Conservation (phyloP, 2,888 invertebrate species). For the Ceratothoa steindachneri region DNA sequence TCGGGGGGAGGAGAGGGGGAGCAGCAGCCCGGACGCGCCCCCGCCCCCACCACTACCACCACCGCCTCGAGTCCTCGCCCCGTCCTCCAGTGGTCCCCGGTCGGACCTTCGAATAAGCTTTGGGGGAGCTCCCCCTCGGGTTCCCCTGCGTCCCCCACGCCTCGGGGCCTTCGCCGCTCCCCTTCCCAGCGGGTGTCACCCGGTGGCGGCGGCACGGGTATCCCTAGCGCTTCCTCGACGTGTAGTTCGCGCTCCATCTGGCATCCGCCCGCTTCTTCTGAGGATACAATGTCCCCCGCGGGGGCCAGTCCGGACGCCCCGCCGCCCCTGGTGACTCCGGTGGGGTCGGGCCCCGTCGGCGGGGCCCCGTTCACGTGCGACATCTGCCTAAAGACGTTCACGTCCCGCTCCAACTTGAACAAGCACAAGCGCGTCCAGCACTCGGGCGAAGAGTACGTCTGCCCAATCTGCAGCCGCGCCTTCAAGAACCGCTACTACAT, state of each 20-base stretch:
- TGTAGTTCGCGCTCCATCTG: background rate
- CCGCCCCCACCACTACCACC: conserved; percentile 20
- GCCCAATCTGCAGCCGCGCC: conserved; percentile 35
- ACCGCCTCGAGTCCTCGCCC: background rate
- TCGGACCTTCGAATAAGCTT: background rate
- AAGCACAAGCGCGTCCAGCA: conserved; percentile 46
- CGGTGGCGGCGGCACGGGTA: background rate
- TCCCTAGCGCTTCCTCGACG: background rate
- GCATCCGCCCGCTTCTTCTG: background rate
- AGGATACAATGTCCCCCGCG: background rate
- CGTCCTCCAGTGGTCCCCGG: conserved; percentile 7
- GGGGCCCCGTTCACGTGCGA: conserved; percentile 33
- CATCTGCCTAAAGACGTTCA: conserved; percentile 44
- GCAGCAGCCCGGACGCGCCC: background rate
- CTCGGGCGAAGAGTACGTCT: conserved; percentile 44
- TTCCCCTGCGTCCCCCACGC: conserved; percentile 26
- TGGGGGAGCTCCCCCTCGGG: conserved; percentile 26
- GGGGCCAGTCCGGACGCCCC: background rate
- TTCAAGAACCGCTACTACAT: conserved; percentile 46
- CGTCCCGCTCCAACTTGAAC: conserved; percentile 44
- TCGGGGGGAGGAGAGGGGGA: conserved; percentile 29
- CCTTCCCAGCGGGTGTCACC: conserved; percentile 9
- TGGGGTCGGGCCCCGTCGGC: too few species aligned
- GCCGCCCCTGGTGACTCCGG: background rate
- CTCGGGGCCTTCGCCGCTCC: background rate